phyloP scores from a whole-genome alignment of 1,140 invertebrate genomes.

The Lineus longissimus region DNA sequence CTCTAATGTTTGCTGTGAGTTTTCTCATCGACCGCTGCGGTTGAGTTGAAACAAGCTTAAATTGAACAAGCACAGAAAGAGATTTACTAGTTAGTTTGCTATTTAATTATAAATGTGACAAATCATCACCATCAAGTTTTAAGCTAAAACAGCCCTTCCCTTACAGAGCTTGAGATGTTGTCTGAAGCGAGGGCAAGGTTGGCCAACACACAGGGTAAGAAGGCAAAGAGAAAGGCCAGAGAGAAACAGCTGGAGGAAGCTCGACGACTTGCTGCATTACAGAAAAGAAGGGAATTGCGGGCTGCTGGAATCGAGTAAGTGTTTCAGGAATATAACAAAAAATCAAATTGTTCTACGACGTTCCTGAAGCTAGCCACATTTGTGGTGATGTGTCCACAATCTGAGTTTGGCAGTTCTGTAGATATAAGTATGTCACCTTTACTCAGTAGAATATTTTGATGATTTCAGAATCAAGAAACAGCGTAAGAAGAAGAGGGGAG shows the following conservation, averaged over 20 bases:
- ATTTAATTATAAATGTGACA: no score
- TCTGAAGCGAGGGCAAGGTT: slow-evolving; percentile 96
- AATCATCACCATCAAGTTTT: neutral
- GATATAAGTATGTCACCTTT: no score
- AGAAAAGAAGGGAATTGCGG: slow-evolving; percentile 91
- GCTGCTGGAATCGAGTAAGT: slow-evolving; percentile 85
- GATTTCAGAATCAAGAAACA: slow-evolving; percentile 43
- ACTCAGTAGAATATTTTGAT: neutral
- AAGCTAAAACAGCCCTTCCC: slow-evolving; percentile 22
- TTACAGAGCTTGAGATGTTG: slow-evolving; percentile 93
- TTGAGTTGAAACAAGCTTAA: no score
- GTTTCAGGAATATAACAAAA: slow-evolving; percentile 56
- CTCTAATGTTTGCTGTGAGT: no score
- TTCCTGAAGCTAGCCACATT: no score
- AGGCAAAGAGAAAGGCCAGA: slow-evolving; percentile 96
- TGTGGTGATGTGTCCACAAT: slow-evolving; percentile 25
- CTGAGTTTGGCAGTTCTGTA: no score
- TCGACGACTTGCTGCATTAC: slow-evolving; percentile 87
- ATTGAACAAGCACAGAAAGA: no score
- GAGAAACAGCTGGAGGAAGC: slow-evolving; percentile 99
- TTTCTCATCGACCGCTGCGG: no score
- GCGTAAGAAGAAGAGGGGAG: slow-evolving; percentile 57
- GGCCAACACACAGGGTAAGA: slow-evolving; percentile 99
- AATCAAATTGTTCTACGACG: no score
- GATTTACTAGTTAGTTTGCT: no score